phyloP scores from a whole-genome alignment of 2,888 invertebrate genomes.

The Mimachlamys varia region DNA sequence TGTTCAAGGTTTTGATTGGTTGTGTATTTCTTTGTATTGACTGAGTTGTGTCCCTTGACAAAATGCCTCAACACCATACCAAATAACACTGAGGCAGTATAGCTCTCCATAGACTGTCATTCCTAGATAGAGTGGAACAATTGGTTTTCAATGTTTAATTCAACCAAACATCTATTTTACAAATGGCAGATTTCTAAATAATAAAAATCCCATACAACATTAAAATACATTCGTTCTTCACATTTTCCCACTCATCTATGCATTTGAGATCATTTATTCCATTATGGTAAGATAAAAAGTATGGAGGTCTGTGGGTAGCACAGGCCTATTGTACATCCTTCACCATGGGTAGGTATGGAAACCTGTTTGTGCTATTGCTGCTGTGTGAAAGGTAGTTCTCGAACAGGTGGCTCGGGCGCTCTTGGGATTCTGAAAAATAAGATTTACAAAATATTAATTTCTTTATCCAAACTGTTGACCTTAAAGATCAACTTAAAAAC shows the following conservation, averaged over 20 bases:
- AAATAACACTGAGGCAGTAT: not conserved
- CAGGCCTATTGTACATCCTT: conserved; percentile 40
- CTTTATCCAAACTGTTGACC: no score
- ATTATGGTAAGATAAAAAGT: not conserved
- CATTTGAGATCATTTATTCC: conserved; percentile 22
- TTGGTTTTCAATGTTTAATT: not conserved
- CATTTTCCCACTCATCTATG: conserved; percentile 12
- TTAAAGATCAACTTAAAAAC: no score
- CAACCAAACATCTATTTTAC: not conserved
- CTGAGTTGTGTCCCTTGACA: not conserved
- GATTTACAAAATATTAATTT: not conserved
- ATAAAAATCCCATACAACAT: conserved; percentile 5
- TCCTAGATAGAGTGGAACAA: not conserved
- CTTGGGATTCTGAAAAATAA: conserved; percentile 46
- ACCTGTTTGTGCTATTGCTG: conserved; percentile 48
- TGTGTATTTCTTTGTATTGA: not conserved
- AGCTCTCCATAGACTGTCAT: not conserved
- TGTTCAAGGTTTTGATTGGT: conserved; percentile 12
- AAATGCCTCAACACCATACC: not conserved
- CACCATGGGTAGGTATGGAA: conserved; percentile 52
- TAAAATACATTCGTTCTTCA: conserved; percentile 18
- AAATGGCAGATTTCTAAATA: not conserved
- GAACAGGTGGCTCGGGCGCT: conserved; percentile 48
- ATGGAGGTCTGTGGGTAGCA: not conserved
- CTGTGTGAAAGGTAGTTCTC: conserved; percentile 50